Base-by-base conservation (phyloP, 1,140 invertebrate species). In the Araneus ventricosus region DNA sequence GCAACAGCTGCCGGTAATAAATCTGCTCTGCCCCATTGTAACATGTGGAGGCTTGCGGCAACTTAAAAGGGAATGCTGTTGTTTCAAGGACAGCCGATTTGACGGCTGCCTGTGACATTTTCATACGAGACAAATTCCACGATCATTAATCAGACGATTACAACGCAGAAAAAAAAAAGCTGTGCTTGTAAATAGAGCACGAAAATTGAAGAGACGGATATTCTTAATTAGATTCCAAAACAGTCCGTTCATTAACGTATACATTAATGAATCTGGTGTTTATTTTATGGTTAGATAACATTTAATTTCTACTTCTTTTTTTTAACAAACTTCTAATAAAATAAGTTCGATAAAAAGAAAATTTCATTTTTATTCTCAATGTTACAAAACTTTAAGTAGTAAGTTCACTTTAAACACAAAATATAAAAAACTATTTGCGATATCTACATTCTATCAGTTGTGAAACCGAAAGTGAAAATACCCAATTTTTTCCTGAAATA, bases 11-110 rank as follows among this genome's bases (percentile, higher is more conserved):
- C 34, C 67, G 20, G 30, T 30, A 20, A 75, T 75, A 75, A 75
- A 75, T 75, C 67, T 75, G 20, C 30, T 37, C 30, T 75, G 67
- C 30, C 67, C 61, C 59, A 75, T 75, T 75, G 67, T 75, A 75
- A 75, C 67, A 75, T 75, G 14, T 20, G 67, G 30, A 75, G 27
- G 27, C 30, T 75, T 75, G 67, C 67, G 67, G 67, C 67, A 75
- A 75, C 67, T 75, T 75, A 34, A 75, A 75, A 75, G 67, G 3
- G 67, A 75, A 75, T 20, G 27, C 27, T 75, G 67, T 1, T 22
- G 30, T 75, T 75, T 75, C 67, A 75, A 75, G 67, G 67, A 75
- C 67, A 37, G 67, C 34, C 3, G 17, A 75, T 75, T 30, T 75
- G 67, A 75, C 30, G 67, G 67, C 30, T 30, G 30, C 30, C 30